Percentiles rank a stretch among this genome's conserved stretches.
These are phyloP conservation scores for Nephrotoma guestfalica DNA, from an alignment of 2,888 invertebrate genomes.

Conservation along the genomic window DNA sequence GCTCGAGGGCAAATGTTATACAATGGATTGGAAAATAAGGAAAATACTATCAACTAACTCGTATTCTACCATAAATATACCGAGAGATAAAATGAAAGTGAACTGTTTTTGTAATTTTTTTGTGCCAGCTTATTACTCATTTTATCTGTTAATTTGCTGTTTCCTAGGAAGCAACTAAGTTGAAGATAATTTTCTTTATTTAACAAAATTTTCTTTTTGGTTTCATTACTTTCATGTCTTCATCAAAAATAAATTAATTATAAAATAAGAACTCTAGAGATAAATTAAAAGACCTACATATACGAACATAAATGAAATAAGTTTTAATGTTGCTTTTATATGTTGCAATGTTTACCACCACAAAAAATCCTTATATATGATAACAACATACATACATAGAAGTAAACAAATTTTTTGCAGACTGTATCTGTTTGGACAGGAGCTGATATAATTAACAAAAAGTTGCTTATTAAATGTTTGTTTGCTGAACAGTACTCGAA, in stretches of 20 bases:
- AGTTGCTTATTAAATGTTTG: too few relatives aligned
- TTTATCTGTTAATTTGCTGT: not conserved
- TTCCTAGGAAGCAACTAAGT: not conserved
- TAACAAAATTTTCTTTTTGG: not conserved
- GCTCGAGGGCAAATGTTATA: not conserved
- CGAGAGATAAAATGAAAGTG: not conserved
- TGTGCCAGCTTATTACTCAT: not conserved
- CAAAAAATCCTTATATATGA: not conserved
- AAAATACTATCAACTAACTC: not conserved
- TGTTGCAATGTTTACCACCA: not conserved
- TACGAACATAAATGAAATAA: not conserved
- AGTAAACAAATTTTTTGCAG: not conserved
- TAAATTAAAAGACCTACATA: too few relatives aligned
- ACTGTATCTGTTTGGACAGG: not conserved
- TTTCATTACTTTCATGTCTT: not conserved
- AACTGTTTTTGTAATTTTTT: not conserved
- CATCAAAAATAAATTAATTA: not conserved
- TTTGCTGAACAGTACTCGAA: too few relatives aligned
- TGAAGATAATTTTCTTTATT: not conserved
- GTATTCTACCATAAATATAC: not conserved
- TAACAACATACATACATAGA: not conserved
- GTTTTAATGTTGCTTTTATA: not conserved
- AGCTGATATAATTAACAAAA: not conserved
- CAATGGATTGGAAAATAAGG: not conserved
- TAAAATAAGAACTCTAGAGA: not conserved